Evolutionary conservation across 37 sponge, comb jelly and placozoan genomes (phyloP).

Genomic region (Spongilla lacustris): DNA sequence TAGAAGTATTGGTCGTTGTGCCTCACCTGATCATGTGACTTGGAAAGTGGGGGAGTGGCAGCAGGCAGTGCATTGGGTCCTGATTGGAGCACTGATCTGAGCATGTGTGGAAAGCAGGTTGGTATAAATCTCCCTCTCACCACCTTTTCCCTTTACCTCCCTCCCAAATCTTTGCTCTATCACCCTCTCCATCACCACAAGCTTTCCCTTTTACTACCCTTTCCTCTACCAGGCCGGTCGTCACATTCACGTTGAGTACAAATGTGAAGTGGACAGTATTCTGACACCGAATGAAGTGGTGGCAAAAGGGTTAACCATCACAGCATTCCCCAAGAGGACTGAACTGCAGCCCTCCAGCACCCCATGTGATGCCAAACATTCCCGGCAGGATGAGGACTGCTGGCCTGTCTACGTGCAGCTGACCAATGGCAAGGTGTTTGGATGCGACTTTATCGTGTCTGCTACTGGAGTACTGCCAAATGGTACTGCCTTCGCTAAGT

Average conservation of each 20-base stretch:
- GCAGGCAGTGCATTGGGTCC: slow-evolving; percentile 89
- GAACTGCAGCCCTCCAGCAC: not conserved
- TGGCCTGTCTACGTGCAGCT: slow-evolving; percentile 89
- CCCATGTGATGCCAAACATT: not conserved
- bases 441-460: slow-evolving; percentile 94
- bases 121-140: slow-evolving; percentile 11
- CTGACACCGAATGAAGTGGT: slow-evolving; percentile 13
- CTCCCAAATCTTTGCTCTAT: not conserved
- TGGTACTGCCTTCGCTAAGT: not conserved
- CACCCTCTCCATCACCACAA: not conserved
- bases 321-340: not conserved
- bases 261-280: slow-evolving; percentile 70
- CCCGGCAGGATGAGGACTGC: slow-evolving; percentile 27
- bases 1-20: not conserved
- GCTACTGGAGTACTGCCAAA: slow-evolving; percentile 94
- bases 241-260: slow-evolving; percentile 85
- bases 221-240: slow-evolving; percentile 20
- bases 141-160: not conserved
- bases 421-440: slow-evolving; percentile 81
- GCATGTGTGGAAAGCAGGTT: slow-evolving; percentile 56
- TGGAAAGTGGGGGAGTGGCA: not conserved
- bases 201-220: not conserved
- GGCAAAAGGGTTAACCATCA: not conserved
- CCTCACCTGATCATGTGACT: not conserved
- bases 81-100: slow-evolving; percentile 85